These are phyloP conservation scores for Drosophila azteca DNA, from an alignment of 1,140 invertebrate genomes.

Conservation along the genomic window DNA sequence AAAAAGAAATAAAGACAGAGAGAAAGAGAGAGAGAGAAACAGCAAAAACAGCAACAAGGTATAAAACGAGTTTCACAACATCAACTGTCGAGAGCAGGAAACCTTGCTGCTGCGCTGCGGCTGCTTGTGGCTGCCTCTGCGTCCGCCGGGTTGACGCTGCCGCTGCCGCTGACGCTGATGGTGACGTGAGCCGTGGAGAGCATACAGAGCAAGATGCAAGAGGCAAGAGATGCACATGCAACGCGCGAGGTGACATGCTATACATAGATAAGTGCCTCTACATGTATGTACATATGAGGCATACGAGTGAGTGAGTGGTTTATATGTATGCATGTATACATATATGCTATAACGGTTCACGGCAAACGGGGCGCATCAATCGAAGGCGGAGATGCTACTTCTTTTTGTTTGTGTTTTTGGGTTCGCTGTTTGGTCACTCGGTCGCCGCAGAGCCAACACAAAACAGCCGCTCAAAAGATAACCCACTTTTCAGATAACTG, in stretches of 20 bases:
- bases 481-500: too few species aligned
- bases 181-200: constrained; percentile 8
- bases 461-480: neutral
- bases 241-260: constrained; percentile 44
- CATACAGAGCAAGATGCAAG: constrained; percentile 31
- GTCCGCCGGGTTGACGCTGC: constrained; percentile 2
- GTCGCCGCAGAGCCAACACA: neutral
- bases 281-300: constrained; percentile 1
- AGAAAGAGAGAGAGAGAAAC: too few species aligned
- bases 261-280: constrained; percentile 35
- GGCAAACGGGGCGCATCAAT: constrained; percentile 32
- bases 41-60: too few species aligned
- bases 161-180: constrained; percentile 4
- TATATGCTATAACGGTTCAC: constrained; percentile 40
- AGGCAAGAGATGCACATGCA: constrained; percentile 45
- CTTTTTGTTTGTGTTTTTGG: constrained; percentile 33
- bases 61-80: constrained; percentile 67
- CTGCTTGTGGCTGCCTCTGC: constrained; percentile 13
- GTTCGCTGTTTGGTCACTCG: constrained; percentile 1
- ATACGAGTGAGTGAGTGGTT: neutral
- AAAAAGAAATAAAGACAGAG: constrained; percentile 38
- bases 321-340: neutral
- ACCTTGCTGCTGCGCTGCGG: constrained; percentile 20
- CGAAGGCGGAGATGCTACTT: constrained; percentile 28
- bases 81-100: constrained; percentile 37